These are phyloP conservation scores for Botia kubotai DNA, from an alignment of 2,797 vertebrate genomes.

Conservation along the genomic window DNA sequence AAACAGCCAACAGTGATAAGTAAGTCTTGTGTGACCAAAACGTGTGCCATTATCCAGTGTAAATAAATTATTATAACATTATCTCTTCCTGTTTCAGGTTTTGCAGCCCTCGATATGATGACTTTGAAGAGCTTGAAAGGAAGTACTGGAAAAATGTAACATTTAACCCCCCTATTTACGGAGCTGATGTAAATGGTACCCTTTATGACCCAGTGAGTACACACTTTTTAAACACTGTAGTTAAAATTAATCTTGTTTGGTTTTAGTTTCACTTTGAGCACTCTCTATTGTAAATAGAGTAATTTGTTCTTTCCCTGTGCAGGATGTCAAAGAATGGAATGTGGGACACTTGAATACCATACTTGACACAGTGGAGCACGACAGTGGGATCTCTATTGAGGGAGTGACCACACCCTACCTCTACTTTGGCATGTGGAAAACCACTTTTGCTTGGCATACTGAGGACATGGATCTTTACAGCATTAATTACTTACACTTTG, in stretches of 20 bases:
- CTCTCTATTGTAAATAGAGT: not conserved
- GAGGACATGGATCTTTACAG: conserved; percentile 99
- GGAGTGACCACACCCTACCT: conserved; percentile 97
- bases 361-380: conserved; percentile 92
- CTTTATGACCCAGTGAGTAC: conserved; percentile 89
- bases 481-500: conserved; percentile 98
- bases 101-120: conserved; percentile 91
- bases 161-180: conserved; percentile 95
- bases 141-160: conserved; percentile 99
- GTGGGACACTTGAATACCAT: conserved; percentile 90
- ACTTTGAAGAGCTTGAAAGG: conserved; percentile 96
- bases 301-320: conserved; percentile 1
- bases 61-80: not conserved
- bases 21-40: conserved; percentile 65
- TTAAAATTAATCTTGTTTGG: not conserved
- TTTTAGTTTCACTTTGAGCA: not conserved
- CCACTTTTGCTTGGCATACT: conserved; percentile 97
- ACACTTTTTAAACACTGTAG: too few species aligned
- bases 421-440: conserved; percentile 99
- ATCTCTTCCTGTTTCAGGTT: conserved; percentile 76
- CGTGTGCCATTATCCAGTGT: not conserved
- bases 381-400: conserved; percentile 96
- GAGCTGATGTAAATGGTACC: conserved; percentile 93
- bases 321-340: conserved; percentile 92
- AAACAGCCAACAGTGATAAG: conserved; percentile 94